Evolutionary conservation across 2,113 vertebrate species (phyloP), one percentile per base, ranked within the genome.

Genomic region (Petaurus breviceps): DNA sequence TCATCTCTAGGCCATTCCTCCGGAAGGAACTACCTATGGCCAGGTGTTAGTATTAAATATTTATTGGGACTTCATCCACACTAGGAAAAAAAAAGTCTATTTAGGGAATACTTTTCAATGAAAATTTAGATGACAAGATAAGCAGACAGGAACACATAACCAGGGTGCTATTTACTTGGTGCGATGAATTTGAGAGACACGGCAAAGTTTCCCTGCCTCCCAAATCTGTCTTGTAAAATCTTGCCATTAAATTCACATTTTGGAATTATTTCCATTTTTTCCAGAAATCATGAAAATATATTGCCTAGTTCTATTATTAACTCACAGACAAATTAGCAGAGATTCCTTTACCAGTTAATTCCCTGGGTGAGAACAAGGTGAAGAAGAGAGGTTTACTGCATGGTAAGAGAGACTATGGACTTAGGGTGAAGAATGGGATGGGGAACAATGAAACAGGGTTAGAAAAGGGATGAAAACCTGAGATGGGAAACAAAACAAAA

Each of bases 41-140:
- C 90, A 92, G 19, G 28, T 92, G 31, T 92, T 43, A 49, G 14
- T 91, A 24, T 57, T 68, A 93, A 90, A 49, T 91, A 91, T 50
- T 94, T 90, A 51, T 26, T 24, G 47, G n/a, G 28, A 51, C n/a
- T 51, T 95, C 37, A 26, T 37, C 28, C 10, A 31, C 47, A 49
- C 53, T 90, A 89, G 51, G 94, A 96, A 94, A 51, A 96, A 94
- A 51, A 90, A 89, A 46, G 3, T 14, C 53, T 49, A 14, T 7
- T 28, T 0, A 1, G 14, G 68, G 14, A 43, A n/a, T 51, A 52
- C 24, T 91, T 91, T n/a, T 51, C 90, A 91, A 52, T 23, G 28
- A 91, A 91, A 84, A 84, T 84, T 43, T 84, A n/a, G 16, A 84
- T 43, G 19, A n/a, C 68, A 84, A 22, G 37, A 19, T n/a, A 84